Evolutionary conservation across 2,797 vertebrate genomes (phyloP), one percentile per base, ranked within the genome.

Genomic region (Tragelaphus eurycerus): DNA sequence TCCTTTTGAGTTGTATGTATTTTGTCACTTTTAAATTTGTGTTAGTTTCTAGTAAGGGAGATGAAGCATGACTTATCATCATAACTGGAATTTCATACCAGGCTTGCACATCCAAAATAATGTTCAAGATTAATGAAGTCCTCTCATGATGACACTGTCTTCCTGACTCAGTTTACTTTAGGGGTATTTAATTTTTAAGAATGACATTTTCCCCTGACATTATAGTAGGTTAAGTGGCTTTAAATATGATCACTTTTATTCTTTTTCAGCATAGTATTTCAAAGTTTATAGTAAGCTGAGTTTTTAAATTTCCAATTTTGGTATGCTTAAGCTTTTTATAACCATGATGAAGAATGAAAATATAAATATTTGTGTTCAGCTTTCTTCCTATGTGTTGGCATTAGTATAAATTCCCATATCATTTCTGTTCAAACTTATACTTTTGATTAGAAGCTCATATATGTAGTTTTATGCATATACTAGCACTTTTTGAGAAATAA

Each of bases 181-280:
- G 81, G 31, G 21, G 4, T 71, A 93, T 96, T 98, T 95, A 14
- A 59, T 67, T 86, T 95, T 97, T 89, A 93, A 93, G 54, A 88
- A 91, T 94, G 90, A 95, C 84, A 87, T 46, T 89, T 55, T 81
- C 79, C 62, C 50, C 12, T 89, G 67, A 83, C 87, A 90, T 96
- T 93, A 71, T 52, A 79, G 67, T 64, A 92, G 17, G 59, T 95
- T 94, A 96, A 97, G 97, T 86, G 0, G 4, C 84, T 93, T 95
- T 94, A 98, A 95, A 97, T 95, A 93, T 91, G 89, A 97, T 89
- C 13, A 57, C 71, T 95, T 97, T 13, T 90, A 94, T 79, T 98
- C n/a, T 96, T 93, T 93, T 90, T 93, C 92, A 95, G 86, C 97
- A 57, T 27, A 71, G 43, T 85, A 86, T 96, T 96, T 96, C 93